Percentiles rank a stretch among this genome's conserved stretches.
These are phyloP conservation scores for Cryptotis parvus DNA, from an alignment of 2,113 vertebrate genomes.

Conservation along the genomic window DNA sequence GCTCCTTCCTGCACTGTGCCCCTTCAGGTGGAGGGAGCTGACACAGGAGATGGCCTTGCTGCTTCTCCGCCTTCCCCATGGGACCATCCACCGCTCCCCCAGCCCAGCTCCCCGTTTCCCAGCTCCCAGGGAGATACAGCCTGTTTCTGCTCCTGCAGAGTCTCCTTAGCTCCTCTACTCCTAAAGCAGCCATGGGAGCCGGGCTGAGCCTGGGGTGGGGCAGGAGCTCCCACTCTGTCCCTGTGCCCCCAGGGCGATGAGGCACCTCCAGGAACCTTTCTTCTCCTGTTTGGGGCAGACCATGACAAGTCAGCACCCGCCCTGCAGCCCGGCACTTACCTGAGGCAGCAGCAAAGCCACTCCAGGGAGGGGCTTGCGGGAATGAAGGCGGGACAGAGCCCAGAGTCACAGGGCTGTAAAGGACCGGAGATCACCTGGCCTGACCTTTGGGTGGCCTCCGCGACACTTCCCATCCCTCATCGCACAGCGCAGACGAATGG, in stretches of 20 bases:
- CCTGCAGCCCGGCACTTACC: conserved; percentile 58
- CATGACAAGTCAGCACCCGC: conserved; percentile 77
- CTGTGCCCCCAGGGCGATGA: conserved; percentile 17
- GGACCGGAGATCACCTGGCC: conserved; percentile 33
- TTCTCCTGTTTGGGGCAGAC: conserved; percentile 70
- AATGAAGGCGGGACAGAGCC: conserved; percentile 54
- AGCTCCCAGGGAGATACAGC: background rate
- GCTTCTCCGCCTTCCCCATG: background rate
- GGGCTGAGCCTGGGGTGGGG: background rate
- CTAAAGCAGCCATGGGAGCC: background rate
- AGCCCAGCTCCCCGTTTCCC: background rate
- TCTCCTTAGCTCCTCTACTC: background rate
- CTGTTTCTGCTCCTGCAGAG: background rate
- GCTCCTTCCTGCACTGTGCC: background rate
- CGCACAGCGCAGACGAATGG: background rate
- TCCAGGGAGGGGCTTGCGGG: conserved; percentile 63
- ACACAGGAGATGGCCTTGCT: background rate
- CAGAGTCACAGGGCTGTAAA: conserved; percentile 17
- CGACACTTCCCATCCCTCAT: background rate
- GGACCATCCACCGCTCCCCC: background rate
- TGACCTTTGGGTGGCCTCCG: conserved; percentile 29
- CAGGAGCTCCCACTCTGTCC: background rate
- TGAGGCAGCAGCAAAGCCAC: conserved; percentile 64
- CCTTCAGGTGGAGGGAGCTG: background rate
- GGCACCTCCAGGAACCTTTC: conserved; percentile 46